A percentile compares a stretch with the other conserved stretches of the same genome.
Conservation (phyloP, 2,113 vertebrate genomes). For the Vicugna pacos region DNA sequence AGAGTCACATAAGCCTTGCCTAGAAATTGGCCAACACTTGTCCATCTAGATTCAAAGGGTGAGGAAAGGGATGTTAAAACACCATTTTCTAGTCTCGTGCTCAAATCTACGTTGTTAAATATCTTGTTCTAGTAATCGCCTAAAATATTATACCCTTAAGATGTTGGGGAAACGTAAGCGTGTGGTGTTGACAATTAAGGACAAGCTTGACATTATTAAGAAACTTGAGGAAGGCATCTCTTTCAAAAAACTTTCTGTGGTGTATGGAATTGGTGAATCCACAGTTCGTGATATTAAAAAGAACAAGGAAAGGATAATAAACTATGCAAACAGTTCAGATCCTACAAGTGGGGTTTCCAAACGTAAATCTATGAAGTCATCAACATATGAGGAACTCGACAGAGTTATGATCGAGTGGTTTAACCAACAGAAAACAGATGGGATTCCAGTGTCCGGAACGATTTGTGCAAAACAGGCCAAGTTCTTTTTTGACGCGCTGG, state of each 20-base stretch:
- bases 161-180: constrained; percentile 83
- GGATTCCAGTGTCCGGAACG: constrained; percentile 80
- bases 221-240: constrained; percentile 82
- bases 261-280: constrained; percentile 83
- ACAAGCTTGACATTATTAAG: constrained; percentile 83
- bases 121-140: not conserved
- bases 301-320: constrained; percentile 83
- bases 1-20: not conserved
- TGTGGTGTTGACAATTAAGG: constrained; percentile 83
- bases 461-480: constrained; percentile 81
- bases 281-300: constrained; percentile 83
- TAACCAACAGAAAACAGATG: constrained; percentile 81
- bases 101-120: constrained; percentile 52
- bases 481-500: constrained; percentile 83
- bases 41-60: not conserved
- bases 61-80: not conserved
- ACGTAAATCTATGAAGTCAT: constrained; percentile 83
- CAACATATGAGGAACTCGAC: constrained; percentile 83
- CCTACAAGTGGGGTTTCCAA: constrained; percentile 79
- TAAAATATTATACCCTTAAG: constrained; percentile 48
- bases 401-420: constrained; percentile 85
- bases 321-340: constrained; percentile 80
- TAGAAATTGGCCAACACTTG: not conserved
- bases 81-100: not conserved
- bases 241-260: constrained; percentile 80